Percentiles rank a stretch among this genome's conserved stretches.
Conservation (phyloP, 2,888 invertebrate genomes). For the Timandra comae region DNA sequence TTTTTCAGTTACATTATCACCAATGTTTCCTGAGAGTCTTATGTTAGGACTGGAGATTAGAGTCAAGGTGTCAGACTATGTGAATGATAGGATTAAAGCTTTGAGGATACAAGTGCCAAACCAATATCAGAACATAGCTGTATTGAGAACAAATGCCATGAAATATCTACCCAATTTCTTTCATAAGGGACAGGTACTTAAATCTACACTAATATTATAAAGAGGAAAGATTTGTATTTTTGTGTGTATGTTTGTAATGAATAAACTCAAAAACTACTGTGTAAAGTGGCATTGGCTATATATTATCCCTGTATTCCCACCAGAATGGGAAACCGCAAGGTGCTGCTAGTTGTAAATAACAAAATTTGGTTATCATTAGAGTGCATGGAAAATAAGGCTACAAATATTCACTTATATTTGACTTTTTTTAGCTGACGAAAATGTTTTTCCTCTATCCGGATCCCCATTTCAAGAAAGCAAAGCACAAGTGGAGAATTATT, state of each 20-base stretch:
- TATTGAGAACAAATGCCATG: conserved; percentile 98
- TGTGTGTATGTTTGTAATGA: too few species aligned
- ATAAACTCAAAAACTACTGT: too few species aligned
- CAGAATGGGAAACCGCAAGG: too few species aligned
- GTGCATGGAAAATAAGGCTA: too few species aligned
- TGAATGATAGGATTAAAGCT: conserved; percentile 94
- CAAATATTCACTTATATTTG: too few species aligned
- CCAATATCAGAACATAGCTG: conserved; percentile 94
- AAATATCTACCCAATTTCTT: conserved; percentile 99
- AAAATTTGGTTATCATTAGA: not conserved
- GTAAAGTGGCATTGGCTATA: too few species aligned
- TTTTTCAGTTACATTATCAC: conserved; percentile 88
- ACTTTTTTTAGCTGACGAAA: conserved; percentile 85
- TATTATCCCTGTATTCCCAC: too few species aligned
- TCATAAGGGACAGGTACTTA: conserved; percentile 92
- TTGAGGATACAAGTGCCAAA: conserved; percentile 85
- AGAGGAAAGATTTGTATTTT: too few species aligned
- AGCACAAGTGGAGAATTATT: conserved; percentile 99
- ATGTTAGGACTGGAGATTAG: conserved; percentile 98
- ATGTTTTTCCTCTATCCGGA: conserved; percentile 99
- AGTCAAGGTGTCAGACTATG: conserved; percentile 99
- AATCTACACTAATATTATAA: too few species aligned
- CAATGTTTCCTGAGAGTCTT: conserved; percentile 91
- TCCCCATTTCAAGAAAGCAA: conserved; percentile 99
- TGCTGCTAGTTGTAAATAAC: too few species aligned